phyloP scores from a whole-genome alignment of 2,888 invertebrate genomes.

The Lampropteryx suffumata region DNA sequence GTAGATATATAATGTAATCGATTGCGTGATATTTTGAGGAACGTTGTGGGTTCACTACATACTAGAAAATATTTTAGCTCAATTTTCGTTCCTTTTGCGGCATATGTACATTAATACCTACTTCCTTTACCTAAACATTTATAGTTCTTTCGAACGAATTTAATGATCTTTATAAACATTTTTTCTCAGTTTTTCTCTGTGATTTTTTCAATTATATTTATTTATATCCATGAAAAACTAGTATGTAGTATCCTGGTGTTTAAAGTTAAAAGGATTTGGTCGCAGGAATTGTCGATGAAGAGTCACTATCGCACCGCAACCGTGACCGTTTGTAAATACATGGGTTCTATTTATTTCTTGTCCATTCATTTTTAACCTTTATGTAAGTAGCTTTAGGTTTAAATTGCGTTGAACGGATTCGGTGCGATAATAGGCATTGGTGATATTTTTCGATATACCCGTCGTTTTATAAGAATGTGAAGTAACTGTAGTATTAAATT shows the following conservation, averaged over 20 bases:
- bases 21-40: conserved; percentile 73
- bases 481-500: too few species aligned
- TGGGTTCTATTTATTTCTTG: conserved; percentile 51
- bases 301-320: conserved; percentile 48
- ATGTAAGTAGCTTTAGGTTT: conserved; percentile 39
- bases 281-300: conserved; percentile 51
- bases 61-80: conserved; percentile 10
- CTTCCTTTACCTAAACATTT: background rate
- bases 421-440: conserved; percentile 34
- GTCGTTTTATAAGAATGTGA: conserved; percentile 38
- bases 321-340: conserved; percentile 57
- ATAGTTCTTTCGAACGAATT: background rate
- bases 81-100: conserved; percentile 17
- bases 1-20: conserved; percentile 62
- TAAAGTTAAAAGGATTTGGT: conserved; percentile 61
- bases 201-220: background rate
- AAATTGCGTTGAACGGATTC: conserved; percentile 33
- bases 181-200: conserved; percentile 1
- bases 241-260: conserved; percentile 25
- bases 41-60: conserved; percentile 14
- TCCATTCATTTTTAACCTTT: conserved; percentile 41
- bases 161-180: background rate
- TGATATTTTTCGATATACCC: conserved; percentile 69
- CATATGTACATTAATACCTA: conserved; percentile 11
- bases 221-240: conserved; percentile 1